Evolutionary conservation across 2,113 vertebrate genomes (phyloP).

Genomic region (Paracanthobrama guichenoti): DNA sequence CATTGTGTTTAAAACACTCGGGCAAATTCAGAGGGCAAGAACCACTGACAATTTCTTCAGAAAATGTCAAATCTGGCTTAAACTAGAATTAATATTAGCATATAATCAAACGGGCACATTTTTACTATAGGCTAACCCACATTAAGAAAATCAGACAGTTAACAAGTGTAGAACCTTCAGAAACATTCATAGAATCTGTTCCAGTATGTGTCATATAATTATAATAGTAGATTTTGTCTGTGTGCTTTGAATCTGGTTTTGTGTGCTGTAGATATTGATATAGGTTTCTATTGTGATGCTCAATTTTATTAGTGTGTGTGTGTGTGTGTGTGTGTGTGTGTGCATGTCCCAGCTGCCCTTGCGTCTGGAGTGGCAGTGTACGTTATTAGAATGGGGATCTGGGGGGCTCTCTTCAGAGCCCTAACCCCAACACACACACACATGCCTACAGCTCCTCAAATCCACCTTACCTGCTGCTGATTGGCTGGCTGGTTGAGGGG

Average conservation of each 20-base stretch:
- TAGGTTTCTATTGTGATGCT: constrained; percentile 44
- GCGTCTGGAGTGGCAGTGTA: constrained; percentile 73
- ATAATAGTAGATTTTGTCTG: constrained; percentile 20
- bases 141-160: neutral
- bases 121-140: neutral
- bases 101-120: neutral
- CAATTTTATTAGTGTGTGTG: constrained; percentile 43
- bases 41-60: neutral
- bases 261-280: constrained; percentile 51
- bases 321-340: constrained; percentile 17
- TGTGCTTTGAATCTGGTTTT: constrained; percentile 25
- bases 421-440: constrained; percentile 57
- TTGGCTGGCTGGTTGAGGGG: constrained; percentile 57
- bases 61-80: neutral
- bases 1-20: neutral
- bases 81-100: neutral
- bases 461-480: constrained; percentile 57
- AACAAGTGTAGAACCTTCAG: constrained; percentile 8
- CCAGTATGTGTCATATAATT: constrained; percentile 5
- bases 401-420: constrained; percentile 62
- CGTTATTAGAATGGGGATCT: constrained; percentile 80
- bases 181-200: constrained; percentile 7
- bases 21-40: neutral
- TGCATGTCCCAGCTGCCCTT: constrained; percentile 70
- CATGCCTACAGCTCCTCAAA: constrained; percentile 58